Base-by-base conservation (phyloP, 1,140 invertebrate genomes). In the Ladona fulva region DNA sequence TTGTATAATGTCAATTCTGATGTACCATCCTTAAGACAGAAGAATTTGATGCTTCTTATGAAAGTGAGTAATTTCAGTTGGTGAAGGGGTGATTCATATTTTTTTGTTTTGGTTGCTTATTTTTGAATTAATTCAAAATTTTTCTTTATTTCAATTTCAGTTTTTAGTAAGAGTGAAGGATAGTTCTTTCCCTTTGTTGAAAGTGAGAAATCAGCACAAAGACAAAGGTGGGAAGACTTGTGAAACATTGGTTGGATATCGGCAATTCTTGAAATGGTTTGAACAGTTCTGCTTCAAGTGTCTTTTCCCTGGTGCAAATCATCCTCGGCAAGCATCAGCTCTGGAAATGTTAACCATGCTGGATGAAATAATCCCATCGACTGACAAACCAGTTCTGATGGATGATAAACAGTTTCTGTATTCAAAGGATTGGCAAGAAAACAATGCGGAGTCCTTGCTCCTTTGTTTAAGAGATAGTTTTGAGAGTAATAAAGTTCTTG, bases 1-100 rank as follows among this genome's bases (percentile, higher is more conserved):
- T 82, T 84, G 19, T 89, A 90, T 81, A 95, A 95, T 85, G 85
- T 92, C 24, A 91, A 90, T 80, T 90, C 89, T 80, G 92, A 93
- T 82, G 87, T 89, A 37, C 89, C 93, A 0, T 83, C 86, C 6
- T 87, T 87, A 79, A 82, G 87, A 79, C 87, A 88, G 81, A 82
- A 84, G 73, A 79, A 87, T 42, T 74, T 87, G 0, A 80, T 85
- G 25, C 83, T 84, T 22, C 78, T 86, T 10, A 88, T 87, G 81
- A 88, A 87, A 84, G 86, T 88, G 80, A 66, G 52, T 22, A 37
- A 37, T 37, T 37, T 37, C 29, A 37, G 8, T 37, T 37, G 3
- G 8, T 37, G 3, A 37, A 1, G 8, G 29, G 29, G 1, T 37
- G 29, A 37, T 37, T 37, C 8, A 5, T 37, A 37, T 8, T 37